Evolutionary conservation across 2,113 vertebrate genomes (phyloP), one percentile per base, ranked within the genome.

Genomic region (Danionella cerebrum): DNA sequence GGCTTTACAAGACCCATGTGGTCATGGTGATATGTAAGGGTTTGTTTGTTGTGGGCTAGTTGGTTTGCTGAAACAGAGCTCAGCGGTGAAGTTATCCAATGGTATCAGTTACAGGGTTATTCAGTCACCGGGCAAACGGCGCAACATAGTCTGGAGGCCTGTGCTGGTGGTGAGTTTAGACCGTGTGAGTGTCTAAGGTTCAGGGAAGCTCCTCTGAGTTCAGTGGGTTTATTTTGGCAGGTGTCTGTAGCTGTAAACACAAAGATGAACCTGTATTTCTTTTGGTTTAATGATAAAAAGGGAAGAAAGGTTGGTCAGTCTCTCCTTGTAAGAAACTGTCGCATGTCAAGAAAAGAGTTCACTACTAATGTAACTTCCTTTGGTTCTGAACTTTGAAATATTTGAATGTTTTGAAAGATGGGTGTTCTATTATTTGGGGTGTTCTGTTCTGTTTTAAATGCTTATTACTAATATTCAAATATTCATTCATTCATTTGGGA

Each of bases 191-290:
- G 2, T 29, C 54, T 63, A 54, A 16, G 52, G 73, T 54, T 68
- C 48, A 57, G 42, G 54, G 48, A 54, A 55, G 67, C 78, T 67
- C 65, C 45, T 18, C 36, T 48, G 51, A 5, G 21, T 44, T 68
- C 73, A 57, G 72, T 76, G 47, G 64, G 65, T 72, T 79, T 66
- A 74, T 73, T 44, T 64, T 82, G 84, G 78, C 84, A 83, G 84
- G 77, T 84, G 79, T 75, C 81, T 83, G 84, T 78, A 76, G 77
- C n/a, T n/a, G n/a, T n/a, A n/a, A n/a, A n/a, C n/a, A n/a, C n/a
- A n/a, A n/a, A n/a, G n/a, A n/a, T n/a, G n/a, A n/a, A n/a, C n/a
- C n/a, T n/a, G n/a, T n/a, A n/a, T n/a, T n/a, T n/a, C n/a, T n/a
- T n/a, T n/a, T n/a, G n/a, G n/a, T n/a, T n/a, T n/a, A n/a, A n/a